Conservation (phyloP, 2,888 invertebrate species). For the Hirtodrosophila alboralis region DNA sequence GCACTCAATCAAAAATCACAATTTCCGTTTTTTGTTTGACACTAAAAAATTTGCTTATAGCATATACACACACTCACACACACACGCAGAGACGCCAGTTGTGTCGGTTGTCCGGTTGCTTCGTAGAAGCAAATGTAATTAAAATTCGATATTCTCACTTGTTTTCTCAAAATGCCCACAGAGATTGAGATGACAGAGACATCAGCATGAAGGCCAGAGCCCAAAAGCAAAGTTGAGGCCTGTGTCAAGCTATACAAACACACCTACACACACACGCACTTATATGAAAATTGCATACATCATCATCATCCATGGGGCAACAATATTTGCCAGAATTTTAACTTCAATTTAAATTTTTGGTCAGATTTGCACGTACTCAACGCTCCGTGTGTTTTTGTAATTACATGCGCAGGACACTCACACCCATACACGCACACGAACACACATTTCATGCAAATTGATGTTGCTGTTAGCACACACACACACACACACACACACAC, state of each 20-base stretch:
- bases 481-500: slow-evolving; percentile 24
- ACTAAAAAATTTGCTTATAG: slow-evolving; percentile 42
- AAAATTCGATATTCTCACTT: slow-evolving; percentile 81
- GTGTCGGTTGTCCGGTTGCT: no score
- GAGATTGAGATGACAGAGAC: slow-evolving; percentile 50
- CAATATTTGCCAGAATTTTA: slow-evolving; percentile 69
- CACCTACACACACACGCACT: slow-evolving; percentile 21
- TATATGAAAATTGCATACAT: slow-evolving; percentile 56
- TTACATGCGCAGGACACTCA: slow-evolving; percentile 57
- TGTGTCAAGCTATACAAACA: slow-evolving; percentile 47
- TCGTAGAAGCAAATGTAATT: slow-evolving; percentile 80
- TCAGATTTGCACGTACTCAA: slow-evolving; percentile 77
- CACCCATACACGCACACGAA: slow-evolving; percentile 17
- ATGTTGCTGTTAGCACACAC: slow-evolving; percentile 71
- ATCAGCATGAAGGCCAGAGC: slow-evolving; percentile 2
- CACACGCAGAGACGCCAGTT: no score
- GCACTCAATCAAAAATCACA: slow-evolving; percentile 79
- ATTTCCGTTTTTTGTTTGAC: slow-evolving; percentile 62
- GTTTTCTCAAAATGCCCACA: slow-evolving; percentile 73
- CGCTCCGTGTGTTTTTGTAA: slow-evolving; percentile 73
- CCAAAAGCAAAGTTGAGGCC: slow-evolving; percentile 31
- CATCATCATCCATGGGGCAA: slow-evolving; percentile 56
- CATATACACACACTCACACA: no score
- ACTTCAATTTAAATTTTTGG: slow-evolving; percentile 80
- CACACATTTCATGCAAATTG: slow-evolving; percentile 70